Base-by-base conservation (phyloP, 2,113 vertebrate genomes). In the Mionectes macconnelli region DNA sequence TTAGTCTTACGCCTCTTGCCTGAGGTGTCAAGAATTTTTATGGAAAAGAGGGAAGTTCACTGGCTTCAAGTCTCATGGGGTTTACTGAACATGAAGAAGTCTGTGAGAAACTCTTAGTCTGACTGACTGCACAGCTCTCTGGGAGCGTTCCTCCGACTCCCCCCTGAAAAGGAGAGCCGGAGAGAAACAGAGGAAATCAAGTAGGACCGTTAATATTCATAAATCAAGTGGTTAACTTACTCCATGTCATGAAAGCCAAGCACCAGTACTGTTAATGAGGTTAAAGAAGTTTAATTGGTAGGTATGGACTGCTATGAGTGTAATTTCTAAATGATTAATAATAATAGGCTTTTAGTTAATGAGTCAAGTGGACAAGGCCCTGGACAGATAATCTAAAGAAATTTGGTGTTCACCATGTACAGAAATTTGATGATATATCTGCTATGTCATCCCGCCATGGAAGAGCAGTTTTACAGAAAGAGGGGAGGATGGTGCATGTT, bases 211-310 rank as follows among this genome's bases (percentile, higher is more conserved):
- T 64, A 75, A 80, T 78, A 90, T 87, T 77, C 79, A 89, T 96
- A 94, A 93, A 96, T 93, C 83, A 89, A 93, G 50, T 31, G 68
- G 73, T 89, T 93, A 95, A 96, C 88, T 90, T 87, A 31, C 25
- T 87, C 88, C 83, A 75, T 78, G 74, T 90, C 83, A 68, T 62
- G 83, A 90, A 95, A 96, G 73, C 83, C 92, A 93, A 94, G 80
- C 52, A 94, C 84, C 77, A 60, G 90, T 64, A 39, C 68, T 60
- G 28, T 78, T 95, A 95, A 94, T 95, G 93, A 95, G 94, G 84
- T 95, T 95, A 92, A 93, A 95, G 89, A 93, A 84, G 69, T 91
- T 94, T 96, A 96, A 95, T 96, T 94, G 96, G 92, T 90, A 93
- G 84, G 76, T 94, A 62, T 3, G 2, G 90, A 91, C 73, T 90